Percentiles rank a stretch among this genome's conserved stretches.
These are phyloP conservation scores for Drosophila kuntzei DNA, from an alignment of 2,888 invertebrate species.

Conservation along the genomic window DNA sequence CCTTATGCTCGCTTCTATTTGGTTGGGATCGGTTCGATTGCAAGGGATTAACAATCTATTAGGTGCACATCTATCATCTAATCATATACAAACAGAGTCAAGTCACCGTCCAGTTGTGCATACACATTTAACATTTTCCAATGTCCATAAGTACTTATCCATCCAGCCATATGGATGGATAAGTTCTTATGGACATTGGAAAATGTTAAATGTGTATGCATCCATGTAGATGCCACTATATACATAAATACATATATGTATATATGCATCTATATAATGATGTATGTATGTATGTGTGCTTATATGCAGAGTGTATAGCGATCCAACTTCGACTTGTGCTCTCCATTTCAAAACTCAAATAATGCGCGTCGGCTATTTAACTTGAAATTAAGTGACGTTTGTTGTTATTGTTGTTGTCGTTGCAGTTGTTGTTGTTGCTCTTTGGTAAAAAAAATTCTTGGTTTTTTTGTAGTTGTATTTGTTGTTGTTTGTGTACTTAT, in stretches of 20 bases:
- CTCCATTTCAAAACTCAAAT: conserved; percentile 79
- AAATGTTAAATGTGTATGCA: conserved; percentile 36
- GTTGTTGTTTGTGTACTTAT: conserved; percentile 42
- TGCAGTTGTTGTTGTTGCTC: conserved; percentile 47
- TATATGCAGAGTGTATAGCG: conserved; percentile 26
- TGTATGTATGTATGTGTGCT: conserved; percentile 22
- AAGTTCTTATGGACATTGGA: conserved; percentile 13
- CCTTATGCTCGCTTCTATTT: conserved; percentile 11
- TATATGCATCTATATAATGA: neutral
- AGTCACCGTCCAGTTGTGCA: conserved; percentile 52
- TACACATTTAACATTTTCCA: conserved; percentile 33
- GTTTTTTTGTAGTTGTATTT: conserved; percentile 16
- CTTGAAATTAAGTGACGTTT: conserved; percentile 78
- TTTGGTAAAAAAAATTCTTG: conserved; percentile 31
- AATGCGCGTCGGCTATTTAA: conserved; percentile 80
- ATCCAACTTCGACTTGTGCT: conserved; percentile 69
- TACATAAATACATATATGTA: conserved; percentile 12
- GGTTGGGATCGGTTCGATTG: conserved; percentile 2
- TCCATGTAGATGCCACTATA: conserved; percentile 27
- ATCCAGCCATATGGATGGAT: conserved; percentile 9
- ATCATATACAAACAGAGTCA: conserved; percentile 49
- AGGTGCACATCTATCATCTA: conserved; percentile 38
- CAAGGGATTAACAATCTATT: conserved; percentile 32
- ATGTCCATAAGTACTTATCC: conserved; percentile 14
- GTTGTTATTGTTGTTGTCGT: conserved; percentile 35